phyloP scores from a whole-genome alignment of 2,113 vertebrate species.

The Hippolais icterina region DNA sequence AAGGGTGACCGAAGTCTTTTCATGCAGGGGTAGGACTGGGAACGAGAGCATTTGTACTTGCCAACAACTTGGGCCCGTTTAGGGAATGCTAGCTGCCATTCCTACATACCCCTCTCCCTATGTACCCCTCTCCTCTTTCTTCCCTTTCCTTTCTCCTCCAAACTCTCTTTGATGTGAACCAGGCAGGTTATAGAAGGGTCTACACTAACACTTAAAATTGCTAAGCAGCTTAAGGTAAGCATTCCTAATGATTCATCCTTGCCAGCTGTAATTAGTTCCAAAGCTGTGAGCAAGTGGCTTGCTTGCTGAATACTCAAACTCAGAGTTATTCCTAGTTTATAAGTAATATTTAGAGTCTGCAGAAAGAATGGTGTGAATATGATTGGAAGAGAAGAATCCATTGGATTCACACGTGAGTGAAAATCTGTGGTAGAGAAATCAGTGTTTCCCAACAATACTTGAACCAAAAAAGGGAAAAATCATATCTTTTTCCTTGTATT shows the following conservation, averaged over 20 bases:
- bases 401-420: not conserved
- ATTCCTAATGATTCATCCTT: not conserved
- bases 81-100: not conserved
- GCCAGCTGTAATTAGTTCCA: not conserved
- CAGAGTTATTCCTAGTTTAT: not conserved
- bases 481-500: fast-evolving
- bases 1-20: not conserved
- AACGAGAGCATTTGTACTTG: not conserved
- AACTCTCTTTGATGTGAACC: not conserved
- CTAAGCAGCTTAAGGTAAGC: not conserved
- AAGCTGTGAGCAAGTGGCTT: not conserved
- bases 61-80: not conserved
- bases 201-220: not conserved
- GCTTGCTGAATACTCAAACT: not conserved
- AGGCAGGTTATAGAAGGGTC: not conserved
- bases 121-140: fast-evolving
- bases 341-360: not conserved
- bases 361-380: not conserved
- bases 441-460: not conserved
- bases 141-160: not conserved
- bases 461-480: not conserved
- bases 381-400: not conserved
- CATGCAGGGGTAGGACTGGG: not conserved
- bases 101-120: fast-evolving
- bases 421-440: not conserved